These are phyloP conservation scores for Sardina pilchardus DNA, from an alignment of 2,113 vertebrate species.

Conservation along the genomic window DNA sequence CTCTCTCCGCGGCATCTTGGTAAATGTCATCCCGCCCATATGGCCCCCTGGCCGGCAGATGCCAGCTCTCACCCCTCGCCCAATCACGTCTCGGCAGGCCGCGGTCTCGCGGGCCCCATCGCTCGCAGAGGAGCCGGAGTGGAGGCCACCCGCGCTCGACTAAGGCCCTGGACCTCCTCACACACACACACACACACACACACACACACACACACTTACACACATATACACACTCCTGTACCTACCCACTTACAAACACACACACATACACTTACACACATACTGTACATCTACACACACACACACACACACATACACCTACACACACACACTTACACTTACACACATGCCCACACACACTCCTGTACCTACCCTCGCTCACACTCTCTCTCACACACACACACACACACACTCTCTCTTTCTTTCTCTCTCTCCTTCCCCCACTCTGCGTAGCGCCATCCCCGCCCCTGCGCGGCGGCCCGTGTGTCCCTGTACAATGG, in stretches of 20 bases:
- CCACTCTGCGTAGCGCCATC: background rate
- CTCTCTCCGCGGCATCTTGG: conserved; percentile 30
- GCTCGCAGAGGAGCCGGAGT: conserved; percentile 14
- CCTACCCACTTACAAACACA: too few relatives aligned
- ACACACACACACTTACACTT: background rate
- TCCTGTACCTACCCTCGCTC: background rate
- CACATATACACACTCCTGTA: too few relatives aligned
- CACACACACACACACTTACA: background rate
- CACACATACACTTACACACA: too few relatives aligned
- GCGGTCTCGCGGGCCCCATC: conserved; percentile 35
- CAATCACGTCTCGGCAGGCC: conserved; percentile 32
- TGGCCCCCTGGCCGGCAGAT: conserved; percentile 50
- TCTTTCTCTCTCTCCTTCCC: background rate
- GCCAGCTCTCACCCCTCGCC: conserved; percentile 37
- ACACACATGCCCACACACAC: conserved; percentile 15
- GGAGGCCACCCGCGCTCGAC: background rate
- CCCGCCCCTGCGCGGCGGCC: conserved; percentile 17
- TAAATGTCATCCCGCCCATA: conserved; percentile 57
- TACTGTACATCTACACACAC: background rate
- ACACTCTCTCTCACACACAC: background rate
- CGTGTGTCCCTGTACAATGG: conserved; percentile 28
- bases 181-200: background rate
- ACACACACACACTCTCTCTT: background rate
- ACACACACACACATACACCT: background rate
- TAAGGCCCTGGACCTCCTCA: background rate